Percentiles rank a stretch among this genome's conserved stretches.
phyloP scores from a whole-genome alignment of 2,888 invertebrate genomes.

The Melieria picta region DNA sequence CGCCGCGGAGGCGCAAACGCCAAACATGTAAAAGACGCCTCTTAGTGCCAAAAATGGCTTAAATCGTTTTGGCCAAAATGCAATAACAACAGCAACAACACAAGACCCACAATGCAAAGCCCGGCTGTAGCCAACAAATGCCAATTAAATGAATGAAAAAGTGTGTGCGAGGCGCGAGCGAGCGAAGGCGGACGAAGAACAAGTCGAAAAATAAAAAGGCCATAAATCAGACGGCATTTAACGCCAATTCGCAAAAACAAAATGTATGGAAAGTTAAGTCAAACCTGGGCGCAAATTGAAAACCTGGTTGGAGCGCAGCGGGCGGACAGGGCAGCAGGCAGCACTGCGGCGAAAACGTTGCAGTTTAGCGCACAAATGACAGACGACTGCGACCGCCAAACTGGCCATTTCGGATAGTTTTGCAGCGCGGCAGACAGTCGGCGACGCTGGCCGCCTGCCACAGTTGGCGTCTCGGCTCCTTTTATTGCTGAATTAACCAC shows the following conservation, averaged over 20 bases:
- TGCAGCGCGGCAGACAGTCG: slow-evolving; percentile 35
- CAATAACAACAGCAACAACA: too few relatives aligned
- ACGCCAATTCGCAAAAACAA: slow-evolving; percentile 4
- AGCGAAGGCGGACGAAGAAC: too few relatives aligned
- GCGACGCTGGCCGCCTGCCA: slow-evolving; percentile 34
- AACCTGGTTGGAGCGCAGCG: too few relatives aligned
- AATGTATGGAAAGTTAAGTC: slow-evolving; percentile 29
- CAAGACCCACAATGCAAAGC: too few relatives aligned
- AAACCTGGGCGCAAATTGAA: slow-evolving; percentile 18
- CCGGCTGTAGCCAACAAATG: neutral
- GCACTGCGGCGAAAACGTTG: too few relatives aligned
- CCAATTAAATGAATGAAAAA: slow-evolving; percentile 3
- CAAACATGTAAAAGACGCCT: slow-evolving; percentile 4
- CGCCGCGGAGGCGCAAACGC: too few relatives aligned
- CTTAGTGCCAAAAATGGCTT: slow-evolving; percentile 36
- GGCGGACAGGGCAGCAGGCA: too few relatives aligned
- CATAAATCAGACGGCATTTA: neutral
- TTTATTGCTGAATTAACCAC: neutral
- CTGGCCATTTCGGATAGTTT: slow-evolving; percentile 11
- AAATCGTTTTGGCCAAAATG: slow-evolving; percentile 20
- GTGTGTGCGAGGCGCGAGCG: neutral
- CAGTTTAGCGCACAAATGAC: too few relatives aligned
- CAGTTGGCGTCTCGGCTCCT: slow-evolving; percentile 50
- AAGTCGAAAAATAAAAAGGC: too few relatives aligned
- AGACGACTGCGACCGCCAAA: slow-evolving; percentile 12